Base-by-base conservation (phyloP, 2,888 invertebrate genomes). In the Morpho deidamia region DNA sequence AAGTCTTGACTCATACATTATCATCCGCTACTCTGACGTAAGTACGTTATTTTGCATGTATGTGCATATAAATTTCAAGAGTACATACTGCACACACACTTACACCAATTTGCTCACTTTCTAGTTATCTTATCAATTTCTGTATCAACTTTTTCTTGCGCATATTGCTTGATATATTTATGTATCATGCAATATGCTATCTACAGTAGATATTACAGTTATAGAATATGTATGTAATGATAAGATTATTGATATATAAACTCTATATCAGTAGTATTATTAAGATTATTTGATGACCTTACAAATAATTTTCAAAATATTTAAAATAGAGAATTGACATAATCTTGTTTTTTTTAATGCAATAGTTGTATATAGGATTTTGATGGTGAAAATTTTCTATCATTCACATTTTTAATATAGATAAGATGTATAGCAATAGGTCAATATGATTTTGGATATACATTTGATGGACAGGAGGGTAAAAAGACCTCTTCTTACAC, bases 1-100 rank as follows among this genome's bases (percentile, higher is more conserved):
- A 55, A 34, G 61, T 61, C 56, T 69, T 71, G 68, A 72, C 63
- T 71, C 68, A 72, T 71, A 60, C 64, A 68, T 66, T 68, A 68
- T 68, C 70, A 68, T 61, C 59, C 60, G 60, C 56, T 64, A 51
- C 59, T 61, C 67, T 69, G 69, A 70, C 69, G 70, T 69, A 69
- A 68, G 64, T 65, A 60, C 55, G n/a, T n/a, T n/a, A n/a, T 63
- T 63, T 63, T 65, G 63, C 64, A 60, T 63, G 53, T 61, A 61
- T 66, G 60, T 62, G 59, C 60, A 58, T 64, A 61, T 7, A 57
- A 61, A 61, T 61, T 66, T 66, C 57, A 60, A 58, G 62, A 60
- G 48, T 57, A 60, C 44, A 50, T n/a, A 42, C 23, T 39, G 49
- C 58, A 61, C 61, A 65, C 59, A 65, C 44, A 51, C 37, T 44